These are phyloP conservation scores for Reticulitermes lucifugus DNA, from an alignment of 2,888 invertebrate species.

Conservation along the genomic window DNA sequence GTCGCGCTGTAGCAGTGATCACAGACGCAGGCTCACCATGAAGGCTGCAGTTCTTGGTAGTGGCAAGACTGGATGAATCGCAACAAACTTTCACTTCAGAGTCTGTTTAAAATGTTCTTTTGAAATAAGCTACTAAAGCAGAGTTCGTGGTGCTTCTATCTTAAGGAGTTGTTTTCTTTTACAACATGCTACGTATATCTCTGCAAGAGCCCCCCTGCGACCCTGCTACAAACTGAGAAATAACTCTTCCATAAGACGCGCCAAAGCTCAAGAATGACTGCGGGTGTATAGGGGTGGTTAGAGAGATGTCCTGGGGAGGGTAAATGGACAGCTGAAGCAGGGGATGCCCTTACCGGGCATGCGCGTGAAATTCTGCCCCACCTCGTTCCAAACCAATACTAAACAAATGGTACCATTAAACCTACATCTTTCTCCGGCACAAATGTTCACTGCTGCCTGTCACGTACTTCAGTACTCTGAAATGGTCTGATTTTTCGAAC, in stretches of 20 bases:
- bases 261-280: conserved; percentile 9
- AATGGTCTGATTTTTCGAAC: no score
- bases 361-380: conserved; percentile 17
- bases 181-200: conserved; percentile 8
- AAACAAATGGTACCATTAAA: not conserved
- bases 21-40: not conserved
- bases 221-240: conserved; percentile 39
- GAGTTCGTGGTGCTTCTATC: conserved; percentile 19
- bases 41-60: conserved; percentile 17
- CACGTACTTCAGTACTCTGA: not conserved
- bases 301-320: not conserved
- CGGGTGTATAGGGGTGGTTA: not conserved
- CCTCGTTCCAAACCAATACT: conserved; percentile 7
- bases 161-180: conserved; percentile 5
- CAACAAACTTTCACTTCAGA: not conserved
- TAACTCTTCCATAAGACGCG: conserved; percentile 30
- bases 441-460: not conserved
- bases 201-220: conserved; percentile 17
- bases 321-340: not conserved
- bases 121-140: not conserved
- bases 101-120: conserved; percentile 1
- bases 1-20: no score
- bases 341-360: not conserved
- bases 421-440: not conserved
- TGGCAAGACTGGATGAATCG: not conserved